Percentiles rank a stretch among this genome's conserved stretches.
These are phyloP conservation scores for Drosophila anomelani DNA, from an alignment of 2,888 invertebrate species.

Conservation along the genomic window DNA sequence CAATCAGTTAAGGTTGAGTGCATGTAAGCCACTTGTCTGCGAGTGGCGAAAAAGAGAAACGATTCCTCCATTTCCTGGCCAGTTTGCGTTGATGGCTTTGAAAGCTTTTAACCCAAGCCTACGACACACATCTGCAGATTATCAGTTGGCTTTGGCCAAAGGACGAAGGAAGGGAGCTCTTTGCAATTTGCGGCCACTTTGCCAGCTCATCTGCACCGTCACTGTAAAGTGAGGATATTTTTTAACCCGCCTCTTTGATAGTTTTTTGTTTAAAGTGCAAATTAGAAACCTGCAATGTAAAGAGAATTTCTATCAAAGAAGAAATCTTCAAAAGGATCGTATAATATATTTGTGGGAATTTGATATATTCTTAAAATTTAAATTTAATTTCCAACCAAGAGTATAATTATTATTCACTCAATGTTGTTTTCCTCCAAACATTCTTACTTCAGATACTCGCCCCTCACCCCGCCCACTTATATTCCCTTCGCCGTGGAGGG, in stretches of 20 bases:
- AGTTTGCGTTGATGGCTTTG: conserved; percentile 62
- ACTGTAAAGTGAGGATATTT: conserved; percentile 27
- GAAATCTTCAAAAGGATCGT: neutral
- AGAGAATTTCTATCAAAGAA: neutral
- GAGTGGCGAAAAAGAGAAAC: conserved; percentile 40
- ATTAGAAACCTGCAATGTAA: neutral
- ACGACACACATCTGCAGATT: conserved; percentile 57
- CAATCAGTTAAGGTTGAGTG: conserved; percentile 63
- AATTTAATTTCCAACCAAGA: neutral
- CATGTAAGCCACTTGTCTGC: conserved; percentile 72
- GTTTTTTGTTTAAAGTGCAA: neutral
- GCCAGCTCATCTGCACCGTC: conserved; percentile 35
- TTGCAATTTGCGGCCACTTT: conserved; percentile 70
- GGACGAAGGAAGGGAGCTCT: conserved; percentile 34
- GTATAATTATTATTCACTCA: neutral
- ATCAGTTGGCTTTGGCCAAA: conserved; percentile 56
- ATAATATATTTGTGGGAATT: neutral
- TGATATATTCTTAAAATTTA: neutral
- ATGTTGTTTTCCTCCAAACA: neutral
- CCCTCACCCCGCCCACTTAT: conserved; percentile 81
- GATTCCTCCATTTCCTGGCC: conserved; percentile 73
- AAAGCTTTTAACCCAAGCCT: conserved; percentile 72
- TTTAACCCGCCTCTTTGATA: neutral
- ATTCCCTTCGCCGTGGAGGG: conserved; percentile 81
- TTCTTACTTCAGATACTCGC: conserved; percentile 75